Base-by-base conservation (phyloP, 2,888 invertebrate genomes). In the Alitta virens region DNA sequence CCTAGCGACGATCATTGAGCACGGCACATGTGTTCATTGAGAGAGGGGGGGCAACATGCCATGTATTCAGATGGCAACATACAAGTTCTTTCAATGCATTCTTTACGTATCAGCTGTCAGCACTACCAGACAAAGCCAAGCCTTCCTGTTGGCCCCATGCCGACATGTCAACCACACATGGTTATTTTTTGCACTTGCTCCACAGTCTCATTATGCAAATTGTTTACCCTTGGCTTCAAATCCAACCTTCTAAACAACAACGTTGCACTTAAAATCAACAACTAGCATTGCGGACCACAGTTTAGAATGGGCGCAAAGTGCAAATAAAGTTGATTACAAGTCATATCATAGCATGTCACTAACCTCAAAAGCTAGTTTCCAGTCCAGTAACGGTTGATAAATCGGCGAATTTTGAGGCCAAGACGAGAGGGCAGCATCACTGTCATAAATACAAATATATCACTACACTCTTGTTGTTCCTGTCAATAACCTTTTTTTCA, bases 391-490 rank as follows among this genome's bases (percentile, higher is more conserved):
- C 25, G 40, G 40, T 53, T 60, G 42, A 52, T 38, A 60, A 60
- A 53, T 60, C 40, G 42, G 40, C 60, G 52, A 66, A 64, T 69
- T 67, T 65, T 63, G 66, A 64, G 65, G 59, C 71, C 65, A 64
- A 70, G 71, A 72, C 72, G 71, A 74, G 73, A 76, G 68, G 49
- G 71, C 70, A 75, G 71, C 71, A 72, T 73, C 70, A 73, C 74
- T 69, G 71, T 71, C 64, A 75, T 77, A 78, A 78, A 78, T 74
- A 78, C 72, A 76, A 75, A 77, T 71, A 77, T 71, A 78, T 75
- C 67, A 51, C 52, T 60, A 18, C 60, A 52, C 60, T 53, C 25
- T 16, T n/a, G 33, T 33, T 33, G 33, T 33, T 33, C 12, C 12
- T 33, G 33, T 33, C 33, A 33, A 33, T 33, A 33, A 33, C 33